phyloP scores from a whole-genome alignment of 2,113 vertebrate species.

The Amazona vittata region DNA sequence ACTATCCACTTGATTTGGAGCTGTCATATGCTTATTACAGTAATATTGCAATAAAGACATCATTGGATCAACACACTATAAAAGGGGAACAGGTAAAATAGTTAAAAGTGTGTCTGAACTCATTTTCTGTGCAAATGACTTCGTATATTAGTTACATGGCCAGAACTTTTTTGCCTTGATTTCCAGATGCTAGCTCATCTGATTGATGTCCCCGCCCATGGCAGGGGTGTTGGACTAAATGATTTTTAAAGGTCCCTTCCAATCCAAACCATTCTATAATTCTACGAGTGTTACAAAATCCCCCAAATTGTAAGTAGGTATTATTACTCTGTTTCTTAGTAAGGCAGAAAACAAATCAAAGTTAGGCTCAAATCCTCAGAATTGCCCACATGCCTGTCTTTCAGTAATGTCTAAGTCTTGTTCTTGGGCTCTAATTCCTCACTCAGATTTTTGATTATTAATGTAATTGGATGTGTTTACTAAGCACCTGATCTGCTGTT shows the following conservation, averaged over 20 bases:
- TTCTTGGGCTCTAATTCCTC: not conserved
- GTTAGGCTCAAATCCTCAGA: not conserved
- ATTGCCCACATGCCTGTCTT: not conserved
- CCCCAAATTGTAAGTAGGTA: not conserved
- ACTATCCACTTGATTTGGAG: constrained; percentile 84
- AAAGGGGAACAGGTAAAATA: constrained; percentile 79
- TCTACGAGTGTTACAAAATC: not conserved
- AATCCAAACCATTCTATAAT: not conserved
- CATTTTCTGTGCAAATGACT: not conserved
- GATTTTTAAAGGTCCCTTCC: not conserved
- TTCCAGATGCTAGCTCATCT: not conserved
- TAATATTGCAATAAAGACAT: constrained; percentile 84
- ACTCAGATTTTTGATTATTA: not conserved
- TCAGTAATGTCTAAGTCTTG: not conserved
- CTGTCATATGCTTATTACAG: constrained; percentile 88
- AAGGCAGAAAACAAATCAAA: not conserved
- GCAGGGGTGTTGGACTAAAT: not conserved
- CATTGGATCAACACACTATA: constrained; percentile 71
- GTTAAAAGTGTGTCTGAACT: not conserved
- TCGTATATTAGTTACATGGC: not conserved
- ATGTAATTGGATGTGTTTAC: not conserved
- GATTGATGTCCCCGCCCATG: not conserved
- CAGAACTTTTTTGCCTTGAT: not conserved
- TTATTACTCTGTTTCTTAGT: not conserved
- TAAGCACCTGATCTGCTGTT: not conserved